phyloP scores from a whole-genome alignment of 2,797 vertebrate genomes.

The Prunella strophiata region DNA sequence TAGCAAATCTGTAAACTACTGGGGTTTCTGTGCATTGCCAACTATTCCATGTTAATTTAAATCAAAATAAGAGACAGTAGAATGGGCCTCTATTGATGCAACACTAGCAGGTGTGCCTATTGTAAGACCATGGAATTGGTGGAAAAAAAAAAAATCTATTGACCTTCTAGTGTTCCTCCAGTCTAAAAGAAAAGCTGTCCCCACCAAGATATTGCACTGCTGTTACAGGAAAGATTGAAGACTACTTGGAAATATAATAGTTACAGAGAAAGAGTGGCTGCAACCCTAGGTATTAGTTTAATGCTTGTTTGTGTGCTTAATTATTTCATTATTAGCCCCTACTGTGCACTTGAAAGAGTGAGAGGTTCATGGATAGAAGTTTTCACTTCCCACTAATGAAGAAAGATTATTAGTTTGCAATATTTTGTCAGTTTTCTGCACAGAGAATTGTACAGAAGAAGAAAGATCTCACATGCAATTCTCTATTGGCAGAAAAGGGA shows the following conservation, averaged over 20 bases:
- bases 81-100: neutral
- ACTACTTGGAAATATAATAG: neutral
- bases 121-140: neutral
- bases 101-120: neutral
- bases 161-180: neutral
- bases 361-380: neutral
- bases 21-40: neutral
- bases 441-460: neutral
- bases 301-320: neutral
- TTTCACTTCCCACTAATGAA: neutral
- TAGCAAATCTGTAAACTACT: neutral
- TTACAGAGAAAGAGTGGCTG: neutral
- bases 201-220: neutral
- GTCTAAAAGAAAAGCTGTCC: neutral
- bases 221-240: neutral
- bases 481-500: neutral
- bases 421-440: neutral
- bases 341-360: neutral
- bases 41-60: neutral
- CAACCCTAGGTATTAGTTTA: neutral
- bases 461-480: neutral
- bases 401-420: neutral
- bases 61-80: neutral
- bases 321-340: conserved; percentile 3
- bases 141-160: neutral